These are phyloP conservation scores for Corvus cornix DNA, from an alignment of 2,113 vertebrate genomes.

Conservation along the genomic window DNA sequence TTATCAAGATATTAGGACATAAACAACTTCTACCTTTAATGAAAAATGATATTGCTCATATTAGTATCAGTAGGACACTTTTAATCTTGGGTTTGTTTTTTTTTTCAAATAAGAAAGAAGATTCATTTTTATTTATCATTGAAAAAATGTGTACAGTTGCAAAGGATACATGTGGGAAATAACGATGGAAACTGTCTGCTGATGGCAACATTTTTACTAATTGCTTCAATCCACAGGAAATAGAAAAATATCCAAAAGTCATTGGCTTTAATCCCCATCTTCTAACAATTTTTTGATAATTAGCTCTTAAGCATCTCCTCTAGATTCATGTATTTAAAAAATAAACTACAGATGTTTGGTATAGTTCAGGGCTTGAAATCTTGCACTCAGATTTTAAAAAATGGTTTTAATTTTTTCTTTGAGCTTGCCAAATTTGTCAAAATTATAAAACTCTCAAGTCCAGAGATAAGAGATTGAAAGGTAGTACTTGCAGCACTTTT, in stretches of 20 bases:
- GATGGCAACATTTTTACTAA: conserved; percentile 21
- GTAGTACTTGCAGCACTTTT: background rate
- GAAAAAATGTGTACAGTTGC: background rate
- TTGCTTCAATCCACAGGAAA: conserved; percentile 26
- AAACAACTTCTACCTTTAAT: background rate
- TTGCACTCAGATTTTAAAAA: background rate
- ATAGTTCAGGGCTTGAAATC: background rate
- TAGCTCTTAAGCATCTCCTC: background rate
- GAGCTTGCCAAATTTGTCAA: background rate
- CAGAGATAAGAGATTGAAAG: background rate
- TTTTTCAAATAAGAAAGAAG: background rate
- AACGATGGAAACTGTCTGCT: background rate
- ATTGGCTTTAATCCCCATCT: background rate
- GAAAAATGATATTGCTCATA: background rate
- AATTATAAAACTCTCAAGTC: background rate
- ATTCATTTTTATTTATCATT: background rate
- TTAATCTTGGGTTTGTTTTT: background rate
- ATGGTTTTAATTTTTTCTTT: background rate
- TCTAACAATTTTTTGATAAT: background rate
- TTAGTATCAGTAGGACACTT: background rate
- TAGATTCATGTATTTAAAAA: background rate
- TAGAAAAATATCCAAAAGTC: background rate
- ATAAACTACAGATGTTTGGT: background rate
- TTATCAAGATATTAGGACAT: background rate
- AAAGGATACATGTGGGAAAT: conserved; percentile 2